These are phyloP conservation scores for Haemorhous mexicanus DNA, from an alignment of 2,113 vertebrate species.

Conservation along the genomic window DNA sequence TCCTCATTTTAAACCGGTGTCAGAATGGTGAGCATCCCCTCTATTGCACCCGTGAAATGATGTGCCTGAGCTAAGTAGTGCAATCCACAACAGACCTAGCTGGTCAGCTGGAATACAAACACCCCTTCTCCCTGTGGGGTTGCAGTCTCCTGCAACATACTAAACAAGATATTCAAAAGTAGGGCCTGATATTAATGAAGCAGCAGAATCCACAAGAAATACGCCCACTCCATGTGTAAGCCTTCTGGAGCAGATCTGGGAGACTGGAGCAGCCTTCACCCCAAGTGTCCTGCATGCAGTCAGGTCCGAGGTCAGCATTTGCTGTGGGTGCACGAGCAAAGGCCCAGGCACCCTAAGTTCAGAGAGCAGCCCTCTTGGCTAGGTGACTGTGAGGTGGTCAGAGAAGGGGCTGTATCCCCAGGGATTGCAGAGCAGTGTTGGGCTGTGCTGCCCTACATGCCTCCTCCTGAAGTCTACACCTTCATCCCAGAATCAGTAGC, in stretches of 20 bases:
- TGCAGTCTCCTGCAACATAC: not conserved
- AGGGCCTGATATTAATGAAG: not conserved
- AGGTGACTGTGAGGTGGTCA: rapidly evolving
- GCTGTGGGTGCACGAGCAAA: not conserved
- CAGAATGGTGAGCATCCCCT: not conserved
- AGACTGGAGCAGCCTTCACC: rapidly evolving
- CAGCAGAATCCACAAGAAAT: not conserved
- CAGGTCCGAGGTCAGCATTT: no score
- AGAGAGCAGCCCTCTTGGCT: rapidly evolving
- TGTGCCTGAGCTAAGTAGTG: not conserved
- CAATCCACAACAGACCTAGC: not conserved
- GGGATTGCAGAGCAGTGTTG: not conserved
- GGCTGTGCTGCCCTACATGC: rapidly evolving
- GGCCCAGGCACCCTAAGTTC: not conserved
- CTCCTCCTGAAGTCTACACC: rapidly evolving
- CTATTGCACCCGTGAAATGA: not conserved
- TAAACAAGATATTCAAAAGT: not conserved
- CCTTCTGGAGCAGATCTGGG: not conserved
- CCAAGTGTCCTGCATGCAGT: rapidly evolving
- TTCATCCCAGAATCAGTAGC: not conserved
- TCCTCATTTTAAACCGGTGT: not conserved
- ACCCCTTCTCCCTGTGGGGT: not conserved
- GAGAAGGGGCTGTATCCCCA: rapidly evolving
- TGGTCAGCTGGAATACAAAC: not conserved
- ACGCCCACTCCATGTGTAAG: not conserved